A percentile compares a stretch with the other conserved stretches of the same genome.
phyloP scores from a whole-genome alignment of 2,888 invertebrate species.

The Sericinus montela region DNA sequence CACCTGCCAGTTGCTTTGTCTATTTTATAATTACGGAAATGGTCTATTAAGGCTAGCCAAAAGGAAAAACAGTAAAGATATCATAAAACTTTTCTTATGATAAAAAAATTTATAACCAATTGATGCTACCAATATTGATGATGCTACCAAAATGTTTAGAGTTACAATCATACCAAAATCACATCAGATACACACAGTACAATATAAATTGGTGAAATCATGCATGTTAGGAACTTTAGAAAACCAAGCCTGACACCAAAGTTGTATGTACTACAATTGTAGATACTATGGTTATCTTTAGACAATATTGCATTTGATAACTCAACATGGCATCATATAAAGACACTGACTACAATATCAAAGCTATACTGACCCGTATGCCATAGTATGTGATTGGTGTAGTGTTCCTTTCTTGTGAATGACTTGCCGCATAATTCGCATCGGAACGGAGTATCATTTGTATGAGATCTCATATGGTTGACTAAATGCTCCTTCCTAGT shows the following conservation, averaged over 20 bases:
- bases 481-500: slow-evolving; percentile 93
- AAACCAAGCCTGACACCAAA: slow-evolving; percentile 52
- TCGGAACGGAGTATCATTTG: slow-evolving; percentile 92
- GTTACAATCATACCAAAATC: too few relatives aligned
- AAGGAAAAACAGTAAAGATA: too few relatives aligned
- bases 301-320: background rate
- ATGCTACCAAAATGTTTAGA: too few relatives aligned
- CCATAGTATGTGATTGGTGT: slow-evolving; percentile 94
- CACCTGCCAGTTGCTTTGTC: too few relatives aligned
- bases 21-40: too few relatives aligned
- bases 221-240: slow-evolving; percentile 19
- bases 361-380: slow-evolving; percentile 83
- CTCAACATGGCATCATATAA: background rate
- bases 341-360: slow-evolving; percentile 22
- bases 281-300: background rate
- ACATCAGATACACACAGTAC: too few relatives aligned
- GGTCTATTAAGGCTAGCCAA: too few relatives aligned
- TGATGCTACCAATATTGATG: too few relatives aligned
- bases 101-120: too few relatives aligned
- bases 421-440: slow-evolving; percentile 94
- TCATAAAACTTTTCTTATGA: too few relatives aligned
- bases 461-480: slow-evolving; percentile 93
- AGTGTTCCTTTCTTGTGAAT: slow-evolving; percentile 93
- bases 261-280: slow-evolving; percentile 3
- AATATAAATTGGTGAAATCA: background rate